A percentile compares a stretch with the other conserved stretches of the same genome.
phyloP scores from a whole-genome alignment of 2,113 vertebrate species.

The Aegotheles bennettii region DNA sequence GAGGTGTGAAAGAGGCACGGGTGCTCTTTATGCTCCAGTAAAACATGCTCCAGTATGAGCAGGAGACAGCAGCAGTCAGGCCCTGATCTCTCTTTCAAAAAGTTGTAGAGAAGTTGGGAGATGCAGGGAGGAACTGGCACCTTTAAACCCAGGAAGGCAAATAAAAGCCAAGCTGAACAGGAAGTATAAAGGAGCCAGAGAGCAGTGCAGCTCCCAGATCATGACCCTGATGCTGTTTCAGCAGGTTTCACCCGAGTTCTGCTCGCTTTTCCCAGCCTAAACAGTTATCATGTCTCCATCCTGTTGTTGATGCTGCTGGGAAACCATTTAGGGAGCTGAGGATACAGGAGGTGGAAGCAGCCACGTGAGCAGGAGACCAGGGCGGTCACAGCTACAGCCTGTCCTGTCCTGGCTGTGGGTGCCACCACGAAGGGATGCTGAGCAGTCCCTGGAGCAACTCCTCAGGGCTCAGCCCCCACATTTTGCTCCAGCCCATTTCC shows the following conservation, averaged over 20 bases:
- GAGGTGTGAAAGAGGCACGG: background rate
- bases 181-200: accelerated
- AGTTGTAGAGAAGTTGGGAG: background rate
- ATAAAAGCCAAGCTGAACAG: background rate
- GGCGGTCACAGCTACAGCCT: background rate
- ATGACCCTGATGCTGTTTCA: background rate
- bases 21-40: background rate
- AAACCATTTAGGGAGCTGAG: background rate
- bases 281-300: background rate
- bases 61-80: background rate
- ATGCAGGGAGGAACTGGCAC: background rate
- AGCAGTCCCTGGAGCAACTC: background rate
- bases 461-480: accelerated
- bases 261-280: background rate
- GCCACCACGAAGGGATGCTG: background rate
- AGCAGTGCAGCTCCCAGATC: background rate
- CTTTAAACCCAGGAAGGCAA: background rate
- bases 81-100: background rate
- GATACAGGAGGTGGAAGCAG: background rate
- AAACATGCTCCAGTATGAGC: too few species aligned
- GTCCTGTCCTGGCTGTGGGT: background rate
- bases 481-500: background rate
- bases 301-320: background rate
- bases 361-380: accelerated
- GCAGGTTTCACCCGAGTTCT: background rate